phyloP scores from a whole-genome alignment of 2,113 vertebrate genomes.

The Nycticryphes semicollaris region DNA sequence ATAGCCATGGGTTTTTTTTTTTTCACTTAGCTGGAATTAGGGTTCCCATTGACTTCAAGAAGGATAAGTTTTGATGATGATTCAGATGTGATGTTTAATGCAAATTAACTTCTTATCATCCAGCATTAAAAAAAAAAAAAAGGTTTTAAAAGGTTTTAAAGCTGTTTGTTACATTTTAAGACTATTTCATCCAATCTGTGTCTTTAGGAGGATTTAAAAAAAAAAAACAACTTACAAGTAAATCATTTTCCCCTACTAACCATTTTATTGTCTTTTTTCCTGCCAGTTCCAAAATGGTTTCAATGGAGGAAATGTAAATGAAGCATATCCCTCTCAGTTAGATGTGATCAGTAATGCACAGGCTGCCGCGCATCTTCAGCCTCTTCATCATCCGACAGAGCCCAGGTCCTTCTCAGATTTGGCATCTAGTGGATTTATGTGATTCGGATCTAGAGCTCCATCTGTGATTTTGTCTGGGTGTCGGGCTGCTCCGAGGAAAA shows the following conservation, averaged over 20 bases:
- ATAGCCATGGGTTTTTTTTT: not conserved
- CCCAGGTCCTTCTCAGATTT: conserved; percentile 75
- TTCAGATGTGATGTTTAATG: not conserved
- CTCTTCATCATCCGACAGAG: conserved; percentile 70
- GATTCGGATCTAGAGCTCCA: conserved; percentile 45
- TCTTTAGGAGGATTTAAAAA: not conserved
- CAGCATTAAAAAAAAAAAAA: not conserved
- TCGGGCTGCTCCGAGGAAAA: conserved; percentile 40
- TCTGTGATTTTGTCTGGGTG: conserved; percentile 31
- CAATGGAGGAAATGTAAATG: conserved; percentile 67
- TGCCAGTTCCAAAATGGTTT: conserved; percentile 76
- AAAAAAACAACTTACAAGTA: not conserved
- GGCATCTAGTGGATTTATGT: conserved; percentile 75
- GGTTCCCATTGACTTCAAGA: not conserved
- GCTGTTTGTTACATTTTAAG: not conserved
- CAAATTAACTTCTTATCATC: not conserved
- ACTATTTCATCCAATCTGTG: not conserved
- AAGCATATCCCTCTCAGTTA: conserved; percentile 70
- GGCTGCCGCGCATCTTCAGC: conserved; percentile 58
- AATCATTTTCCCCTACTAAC: conserved; percentile 6
- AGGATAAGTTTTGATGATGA: not conserved
- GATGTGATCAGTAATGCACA: conserved; percentile 57
- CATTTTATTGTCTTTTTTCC: conserved; percentile 26
- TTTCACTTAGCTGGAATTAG: not conserved
- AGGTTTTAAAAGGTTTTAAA: not conserved